Percentiles rank a stretch among this genome's conserved stretches.
phyloP scores from a whole-genome alignment of 2,888 invertebrate genomes.

The Orthonychiurus folsomi region DNA sequence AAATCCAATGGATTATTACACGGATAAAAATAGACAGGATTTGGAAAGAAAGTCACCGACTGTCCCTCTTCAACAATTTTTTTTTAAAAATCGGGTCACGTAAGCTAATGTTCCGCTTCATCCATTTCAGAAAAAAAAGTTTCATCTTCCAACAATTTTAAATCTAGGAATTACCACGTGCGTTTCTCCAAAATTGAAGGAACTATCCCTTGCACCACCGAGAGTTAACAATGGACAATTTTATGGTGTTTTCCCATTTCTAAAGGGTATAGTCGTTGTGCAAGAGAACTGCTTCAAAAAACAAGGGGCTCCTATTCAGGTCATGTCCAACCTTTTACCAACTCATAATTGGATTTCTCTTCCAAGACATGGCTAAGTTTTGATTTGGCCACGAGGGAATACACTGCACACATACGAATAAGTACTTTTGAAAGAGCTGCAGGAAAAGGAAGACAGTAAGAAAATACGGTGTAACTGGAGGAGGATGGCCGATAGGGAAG shows the following conservation, averaged over 20 bases:
- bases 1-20: conserved; percentile 7
- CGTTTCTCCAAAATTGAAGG: no score
- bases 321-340: conserved; percentile 37
- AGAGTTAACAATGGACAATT: no score
- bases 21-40: neutral
- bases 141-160: no score
- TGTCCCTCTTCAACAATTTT: neutral
- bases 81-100: neutral
- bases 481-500: neutral
- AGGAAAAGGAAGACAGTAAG: neutral
- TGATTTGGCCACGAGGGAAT: conserved; percentile 33
- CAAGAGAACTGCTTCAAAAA: neutral
- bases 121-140: conserved; percentile 11
- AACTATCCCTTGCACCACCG: no score
- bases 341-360: conserved; percentile 39
- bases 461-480: neutral
- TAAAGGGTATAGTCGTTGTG: no score
- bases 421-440: no score
- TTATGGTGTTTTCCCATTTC: no score
- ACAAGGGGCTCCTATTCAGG: conserved; percentile 37
- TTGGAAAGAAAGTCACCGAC: neutral
- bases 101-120: neutral
- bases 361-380: conserved; percentile 22
- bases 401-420: conserved; percentile 9
- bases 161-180: no score